These are phyloP conservation scores for Philaethria dido DNA, from an alignment of 2,888 invertebrate genomes.

Conservation along the genomic window DNA sequence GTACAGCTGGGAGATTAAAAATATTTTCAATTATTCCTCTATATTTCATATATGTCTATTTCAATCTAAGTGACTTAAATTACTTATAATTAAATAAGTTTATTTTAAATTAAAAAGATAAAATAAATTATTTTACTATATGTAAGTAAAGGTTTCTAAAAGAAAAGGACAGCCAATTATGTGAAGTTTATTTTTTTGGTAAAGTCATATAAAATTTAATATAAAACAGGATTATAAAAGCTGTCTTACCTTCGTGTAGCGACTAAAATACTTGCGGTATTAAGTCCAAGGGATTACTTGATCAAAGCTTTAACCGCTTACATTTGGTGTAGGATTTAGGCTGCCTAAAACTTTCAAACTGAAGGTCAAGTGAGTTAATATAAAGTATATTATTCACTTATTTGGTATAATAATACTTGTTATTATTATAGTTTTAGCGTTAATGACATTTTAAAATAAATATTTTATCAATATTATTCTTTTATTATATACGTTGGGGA, in stretches of 20 bases:
- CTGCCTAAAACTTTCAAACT: conserved; percentile 8
- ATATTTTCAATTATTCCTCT: neutral
- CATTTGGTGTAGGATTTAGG: conserved; percentile 19
- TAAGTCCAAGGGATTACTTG: conserved; percentile 17
- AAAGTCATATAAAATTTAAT: neutral
- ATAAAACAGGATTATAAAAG: conserved; percentile 6
- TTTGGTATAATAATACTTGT: no score
- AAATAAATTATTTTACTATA: no score
- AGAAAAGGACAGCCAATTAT: neutral
- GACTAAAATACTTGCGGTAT: conserved; percentile 8
- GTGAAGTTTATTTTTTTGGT: neutral
- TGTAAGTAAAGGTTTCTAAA: no score
- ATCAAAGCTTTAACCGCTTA: conserved; percentile 19
- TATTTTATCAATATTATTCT: no score
- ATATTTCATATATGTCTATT: neutral
- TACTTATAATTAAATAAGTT: neutral
- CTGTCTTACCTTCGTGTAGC: conserved; percentile 9
- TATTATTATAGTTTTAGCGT: no score
- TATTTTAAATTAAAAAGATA: neutral
- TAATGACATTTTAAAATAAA: no score
- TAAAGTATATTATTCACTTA: conserved; percentile 12
- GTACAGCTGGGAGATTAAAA: neutral
- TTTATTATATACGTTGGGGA: no score
- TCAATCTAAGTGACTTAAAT: neutral
- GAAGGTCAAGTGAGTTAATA: conserved; percentile 5